Evolutionary conservation across 2,113 vertebrate genomes (phyloP).

Genomic region (Lagenorhynchus albirostris): DNA sequence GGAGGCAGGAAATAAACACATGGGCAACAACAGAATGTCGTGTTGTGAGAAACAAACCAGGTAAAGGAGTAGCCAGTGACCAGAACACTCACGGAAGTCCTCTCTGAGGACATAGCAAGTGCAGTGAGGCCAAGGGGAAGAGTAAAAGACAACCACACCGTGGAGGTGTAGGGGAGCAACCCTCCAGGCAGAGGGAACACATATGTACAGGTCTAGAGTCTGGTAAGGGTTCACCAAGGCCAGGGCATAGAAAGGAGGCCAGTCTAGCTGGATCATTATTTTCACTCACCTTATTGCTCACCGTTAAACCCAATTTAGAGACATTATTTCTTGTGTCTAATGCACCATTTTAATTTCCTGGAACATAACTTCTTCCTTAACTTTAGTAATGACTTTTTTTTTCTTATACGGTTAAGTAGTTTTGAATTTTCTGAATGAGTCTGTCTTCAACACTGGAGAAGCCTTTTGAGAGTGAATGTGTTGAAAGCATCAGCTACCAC

Average conservation of each 20-base stretch:
- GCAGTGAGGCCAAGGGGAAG: background rate
- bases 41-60: background rate
- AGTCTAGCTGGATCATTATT: background rate
- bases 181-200: background rate
- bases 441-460: background rate
- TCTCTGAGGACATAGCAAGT: background rate
- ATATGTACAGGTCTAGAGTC: background rate
- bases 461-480: background rate
- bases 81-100: background rate
- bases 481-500: constrained; percentile 1
- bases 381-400: background rate
- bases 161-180: background rate
- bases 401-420: background rate
- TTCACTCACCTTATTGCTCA: background rate
- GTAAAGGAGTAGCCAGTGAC: background rate
- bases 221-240: background rate
- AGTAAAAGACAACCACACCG: background rate
- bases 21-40: background rate
- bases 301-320: background rate
- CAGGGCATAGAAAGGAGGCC: background rate
- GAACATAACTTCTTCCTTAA: background rate
- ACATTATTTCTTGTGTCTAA: background rate
- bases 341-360: background rate
- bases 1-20: background rate
- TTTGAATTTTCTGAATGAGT: background rate